A percentile compares a stretch with the other conserved stretches of the same genome.
Evolutionary conservation across 2,888 invertebrate genomes (phyloP).

Genomic region (Marronus borbonicus): DNA sequence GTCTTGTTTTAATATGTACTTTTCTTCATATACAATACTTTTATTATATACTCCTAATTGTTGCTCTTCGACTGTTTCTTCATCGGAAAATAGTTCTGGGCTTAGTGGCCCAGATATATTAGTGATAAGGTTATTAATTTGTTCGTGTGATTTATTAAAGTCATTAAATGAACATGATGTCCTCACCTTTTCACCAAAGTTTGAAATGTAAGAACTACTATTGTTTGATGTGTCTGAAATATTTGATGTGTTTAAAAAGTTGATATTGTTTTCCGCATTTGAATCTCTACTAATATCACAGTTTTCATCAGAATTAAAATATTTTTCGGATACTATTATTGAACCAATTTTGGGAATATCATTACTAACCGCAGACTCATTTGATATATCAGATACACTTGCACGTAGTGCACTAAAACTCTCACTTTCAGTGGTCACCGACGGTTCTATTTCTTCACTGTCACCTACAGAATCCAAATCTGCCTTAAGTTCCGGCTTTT

Average conservation of each 20-base stretch:
- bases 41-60: constrained; percentile 37
- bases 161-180: neutral
- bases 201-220: neutral
- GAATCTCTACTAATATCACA: constrained; percentile 50
- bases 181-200: neutral
- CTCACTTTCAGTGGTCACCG: constrained; percentile 47
- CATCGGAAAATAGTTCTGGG: constrained; percentile 80
- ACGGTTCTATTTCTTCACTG: constrained; percentile 43
- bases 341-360: constrained; percentile 34
- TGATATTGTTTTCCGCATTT: constrained; percentile 48
- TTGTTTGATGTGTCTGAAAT: neutral
- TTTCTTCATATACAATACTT: constrained; percentile 57
- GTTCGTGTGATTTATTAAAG: neutral
- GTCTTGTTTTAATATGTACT: constrained; percentile 65
- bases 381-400: constrained; percentile 49
- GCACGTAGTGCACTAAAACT: constrained; percentile 50
- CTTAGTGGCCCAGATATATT: constrained; percentile 58
- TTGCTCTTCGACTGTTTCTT: constrained; percentile 67
- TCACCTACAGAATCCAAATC: neutral
- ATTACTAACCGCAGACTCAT: constrained; percentile 37
- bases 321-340: constrained; percentile 28
- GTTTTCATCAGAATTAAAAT: constrained; percentile 20
- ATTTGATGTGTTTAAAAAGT: constrained; percentile 35
- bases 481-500: constrained; percentile 61
- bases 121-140: neutral